These are phyloP conservation scores for Xenops minutus DNA, from an alignment of 2,797 vertebrate genomes.

Conservation along the genomic window DNA sequence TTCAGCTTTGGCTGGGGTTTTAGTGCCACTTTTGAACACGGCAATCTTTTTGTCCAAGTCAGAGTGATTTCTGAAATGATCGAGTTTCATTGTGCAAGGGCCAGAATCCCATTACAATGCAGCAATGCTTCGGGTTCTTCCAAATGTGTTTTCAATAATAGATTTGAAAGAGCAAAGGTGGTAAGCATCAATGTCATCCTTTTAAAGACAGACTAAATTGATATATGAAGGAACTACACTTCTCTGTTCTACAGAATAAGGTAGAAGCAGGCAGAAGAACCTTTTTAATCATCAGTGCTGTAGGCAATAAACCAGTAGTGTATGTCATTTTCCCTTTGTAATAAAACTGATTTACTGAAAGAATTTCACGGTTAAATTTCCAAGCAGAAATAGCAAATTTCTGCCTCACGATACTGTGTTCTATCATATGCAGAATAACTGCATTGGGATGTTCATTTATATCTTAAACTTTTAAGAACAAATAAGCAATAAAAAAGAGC, in stretches of 20 bases:
- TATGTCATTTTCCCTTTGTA: background rate
- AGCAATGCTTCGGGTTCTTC: background rate
- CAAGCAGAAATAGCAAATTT: background rate
- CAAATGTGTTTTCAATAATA: background rate
- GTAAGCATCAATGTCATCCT: background rate
- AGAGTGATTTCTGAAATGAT: background rate
- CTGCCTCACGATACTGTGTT: background rate
- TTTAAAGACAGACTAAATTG: background rate
- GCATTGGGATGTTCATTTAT: background rate
- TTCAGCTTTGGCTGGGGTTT: background rate
- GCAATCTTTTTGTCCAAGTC: background rate
- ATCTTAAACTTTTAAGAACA: background rate
- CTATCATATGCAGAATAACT: background rate
- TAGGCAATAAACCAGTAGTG: background rate
- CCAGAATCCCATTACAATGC: background rate
- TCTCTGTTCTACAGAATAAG: background rate
- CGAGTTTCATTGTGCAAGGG: background rate
- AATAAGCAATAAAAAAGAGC: background rate
- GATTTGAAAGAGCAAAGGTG: background rate
- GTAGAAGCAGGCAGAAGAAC: background rate
- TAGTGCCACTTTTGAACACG: background rate
- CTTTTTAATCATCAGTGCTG: background rate
- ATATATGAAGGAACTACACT: background rate
- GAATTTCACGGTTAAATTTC: background rate
- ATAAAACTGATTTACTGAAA: constrained; percentile 12